Conservation (phyloP, 2,113 vertebrate species). For the Turdus rufiventris region DNA sequence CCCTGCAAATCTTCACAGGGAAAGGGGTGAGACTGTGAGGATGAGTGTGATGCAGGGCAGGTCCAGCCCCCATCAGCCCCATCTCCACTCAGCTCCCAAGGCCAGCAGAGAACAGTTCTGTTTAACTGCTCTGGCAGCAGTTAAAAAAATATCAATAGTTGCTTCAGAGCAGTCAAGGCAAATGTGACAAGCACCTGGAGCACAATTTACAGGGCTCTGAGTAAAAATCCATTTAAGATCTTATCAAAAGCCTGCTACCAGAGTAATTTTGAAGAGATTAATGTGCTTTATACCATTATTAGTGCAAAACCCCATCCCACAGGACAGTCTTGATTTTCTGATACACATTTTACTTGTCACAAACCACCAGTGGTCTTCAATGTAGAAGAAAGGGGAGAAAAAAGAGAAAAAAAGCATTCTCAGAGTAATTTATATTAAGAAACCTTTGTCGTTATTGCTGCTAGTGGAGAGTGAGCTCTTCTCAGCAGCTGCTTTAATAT, state of each 20-base stretch:
- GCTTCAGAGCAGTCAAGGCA: neutral
- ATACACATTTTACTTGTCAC: neutral
- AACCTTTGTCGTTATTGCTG: neutral
- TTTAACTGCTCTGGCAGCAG: neutral
- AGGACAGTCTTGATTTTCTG: neutral
- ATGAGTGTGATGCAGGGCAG: neutral
- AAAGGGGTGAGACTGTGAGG: neutral
- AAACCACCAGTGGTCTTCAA: neutral
- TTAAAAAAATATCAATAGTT: neutral
- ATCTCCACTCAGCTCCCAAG: neutral
- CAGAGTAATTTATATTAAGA: neutral
- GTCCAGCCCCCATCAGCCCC: neutral
- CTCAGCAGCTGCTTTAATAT: neutral
- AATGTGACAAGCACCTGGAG: neutral
- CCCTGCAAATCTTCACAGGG: fast-evolving
- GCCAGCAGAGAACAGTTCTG: neutral
- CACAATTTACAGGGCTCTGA: neutral
- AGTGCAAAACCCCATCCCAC: neutral
- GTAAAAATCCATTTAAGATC: neutral
- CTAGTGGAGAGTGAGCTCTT: neutral
- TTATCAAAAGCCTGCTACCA: neutral
- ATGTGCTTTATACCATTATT: neutral
- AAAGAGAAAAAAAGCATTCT: neutral
- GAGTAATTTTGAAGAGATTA: neutral
- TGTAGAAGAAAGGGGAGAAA: neutral